phyloP scores from a whole-genome alignment of 2,888 invertebrate genomes.

The Drosophila stalkeri region DNA sequence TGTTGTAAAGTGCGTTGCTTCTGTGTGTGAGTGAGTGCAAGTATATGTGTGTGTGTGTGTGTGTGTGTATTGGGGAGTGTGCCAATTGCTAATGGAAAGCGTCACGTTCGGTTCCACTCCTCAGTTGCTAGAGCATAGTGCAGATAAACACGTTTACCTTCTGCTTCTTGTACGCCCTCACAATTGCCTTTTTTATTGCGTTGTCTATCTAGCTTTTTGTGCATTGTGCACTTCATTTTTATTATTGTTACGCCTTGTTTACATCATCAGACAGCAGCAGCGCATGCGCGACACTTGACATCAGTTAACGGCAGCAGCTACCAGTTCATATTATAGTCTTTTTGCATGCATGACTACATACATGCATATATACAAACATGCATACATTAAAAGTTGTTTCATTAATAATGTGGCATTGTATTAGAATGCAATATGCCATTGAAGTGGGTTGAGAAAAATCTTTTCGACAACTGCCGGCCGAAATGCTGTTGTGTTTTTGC shows the following conservation, averaged over 20 bases:
- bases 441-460: slow-evolving; percentile 48
- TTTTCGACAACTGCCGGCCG: slow-evolving; percentile 44
- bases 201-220: slow-evolving; percentile 25
- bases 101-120: slow-evolving; percentile 53
- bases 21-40: background rate
- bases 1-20: slow-evolving; percentile 15
- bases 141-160: slow-evolving; percentile 51
- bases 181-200: slow-evolving; percentile 19
- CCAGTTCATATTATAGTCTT: slow-evolving; percentile 17
- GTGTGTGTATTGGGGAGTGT: slow-evolving; percentile 46
- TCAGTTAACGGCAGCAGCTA: slow-evolving; percentile 19
- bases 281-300: slow-evolving; percentile 70
- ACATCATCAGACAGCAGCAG: slow-evolving; percentile 57
- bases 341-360: background rate
- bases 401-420: slow-evolving; percentile 67
- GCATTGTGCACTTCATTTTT: slow-evolving; percentile 40
- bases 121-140: slow-evolving; percentile 15
- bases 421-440: slow-evolving; percentile 68
- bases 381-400: slow-evolving; percentile 34
- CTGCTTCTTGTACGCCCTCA: slow-evolving; percentile 29
- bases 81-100: slow-evolving; percentile 61
- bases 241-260: slow-evolving; percentile 62
- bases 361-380: background rate
- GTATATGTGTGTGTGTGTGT: slow-evolving; percentile 8
- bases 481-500: slow-evolving; percentile 24